phyloP scores from a whole-genome alignment of 2,113 vertebrate genomes.

The Nesoenas mayeri region DNA sequence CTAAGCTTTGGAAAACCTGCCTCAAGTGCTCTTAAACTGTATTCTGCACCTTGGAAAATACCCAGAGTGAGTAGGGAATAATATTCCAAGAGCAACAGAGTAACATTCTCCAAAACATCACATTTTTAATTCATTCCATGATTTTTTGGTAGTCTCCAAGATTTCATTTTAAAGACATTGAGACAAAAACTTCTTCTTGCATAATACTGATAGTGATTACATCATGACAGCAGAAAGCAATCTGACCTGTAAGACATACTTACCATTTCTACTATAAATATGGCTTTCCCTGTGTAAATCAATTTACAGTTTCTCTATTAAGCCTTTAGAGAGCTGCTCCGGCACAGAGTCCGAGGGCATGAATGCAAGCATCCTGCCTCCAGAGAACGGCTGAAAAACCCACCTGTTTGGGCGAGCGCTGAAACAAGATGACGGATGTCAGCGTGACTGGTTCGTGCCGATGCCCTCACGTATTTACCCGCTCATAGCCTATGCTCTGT shows the following conservation, averaged over 20 bases:
- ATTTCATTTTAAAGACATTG: not conserved
- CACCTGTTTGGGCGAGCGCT: not conserved
- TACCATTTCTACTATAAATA: constrained; percentile 23
- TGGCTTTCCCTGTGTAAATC: not conserved
- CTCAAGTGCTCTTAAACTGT: not conserved
- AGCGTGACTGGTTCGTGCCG: not conserved
- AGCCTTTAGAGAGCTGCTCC: not conserved
- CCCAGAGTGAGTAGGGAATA: not conserved
- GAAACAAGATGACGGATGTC: not conserved
- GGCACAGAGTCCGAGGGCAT: not conserved
- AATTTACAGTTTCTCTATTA: not conserved
- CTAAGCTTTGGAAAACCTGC: not conserved
- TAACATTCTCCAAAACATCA: not conserved
- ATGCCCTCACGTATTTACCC: not conserved
- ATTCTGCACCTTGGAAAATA: not conserved
- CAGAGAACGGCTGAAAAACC: not conserved
- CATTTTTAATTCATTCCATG: not conserved
- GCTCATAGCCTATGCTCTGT: not conserved
- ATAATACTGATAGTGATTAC: not conserved
- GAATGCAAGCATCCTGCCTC: not conserved
- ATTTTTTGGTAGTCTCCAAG: not conserved
- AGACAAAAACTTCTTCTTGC: not conserved
- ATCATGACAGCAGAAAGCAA: not conserved
- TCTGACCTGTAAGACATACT: not conserved
- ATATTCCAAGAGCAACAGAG: not conserved